Evolutionary conservation across 2,797 vertebrate species (phyloP), one percentile per base, ranked within the genome.

Genomic region (Melanotaenia nigrans): DNA sequence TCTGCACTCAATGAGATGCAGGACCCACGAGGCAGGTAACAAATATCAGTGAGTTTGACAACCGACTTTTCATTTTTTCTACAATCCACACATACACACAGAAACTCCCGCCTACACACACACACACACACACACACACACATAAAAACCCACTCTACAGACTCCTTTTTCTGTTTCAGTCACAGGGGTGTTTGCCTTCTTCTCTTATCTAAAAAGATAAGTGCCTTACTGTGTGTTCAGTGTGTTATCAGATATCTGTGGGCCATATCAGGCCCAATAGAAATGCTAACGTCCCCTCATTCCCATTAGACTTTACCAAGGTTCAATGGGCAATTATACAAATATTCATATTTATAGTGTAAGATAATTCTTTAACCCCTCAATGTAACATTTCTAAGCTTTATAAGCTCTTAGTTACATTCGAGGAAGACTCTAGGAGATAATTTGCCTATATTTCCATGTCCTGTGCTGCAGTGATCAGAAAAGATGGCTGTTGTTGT

Each of bases 131-230:
- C 25, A 28, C 25, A 28, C 25, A 28, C 25, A 28, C 25, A 2
- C 2, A 28, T 28, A 28, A 28, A 28, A 63, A 61, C 61, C 35
- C 60, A 51, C 68, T 47, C 55, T 11, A 62, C 65, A 57, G 58
- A 68, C 57, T 6, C 18, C 42, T 55, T 61, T 42, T 13, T 2
- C 61, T 65, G 22, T 73, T 71, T 75, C 64, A 65, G 66, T 84
- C 68, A 73, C 77, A 73, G 71, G 79, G 84, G 71, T 86, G 79
- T 85, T 85, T 80, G 77, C 72, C 82, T 81, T 79, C 82, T 64
- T 77, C n/a, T 36, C 74, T 85, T 91, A 90, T 91, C 91, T 88
- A 55, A 63, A 64, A 57, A 87, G 86, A 91, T 90, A 91, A 89
- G 87, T 78, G 74, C 68, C 81, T 89, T 82, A 71, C 83, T 85